A percentile compares a stretch with the other conserved stretches of the same genome.
These are phyloP conservation scores for Pararge aegeria DNA, from an alignment of 1,140 invertebrate species.

Conservation along the genomic window DNA sequence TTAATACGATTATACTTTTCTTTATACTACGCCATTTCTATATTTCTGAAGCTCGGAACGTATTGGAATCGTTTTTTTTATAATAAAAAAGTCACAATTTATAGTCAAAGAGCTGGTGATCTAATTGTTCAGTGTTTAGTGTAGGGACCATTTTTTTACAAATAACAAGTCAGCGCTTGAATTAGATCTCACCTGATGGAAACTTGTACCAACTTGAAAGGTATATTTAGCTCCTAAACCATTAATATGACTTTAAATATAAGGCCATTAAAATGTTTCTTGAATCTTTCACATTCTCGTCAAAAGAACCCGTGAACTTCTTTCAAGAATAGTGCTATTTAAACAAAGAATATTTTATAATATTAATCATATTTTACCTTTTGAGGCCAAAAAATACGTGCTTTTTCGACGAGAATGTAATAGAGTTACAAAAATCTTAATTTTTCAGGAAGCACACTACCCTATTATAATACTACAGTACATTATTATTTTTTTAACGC, in stretches of 20 bases:
- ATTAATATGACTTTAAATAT: not conserved
- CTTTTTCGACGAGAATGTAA: not conserved
- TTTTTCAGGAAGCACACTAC: not conserved
- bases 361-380: too few relatives aligned
- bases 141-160: not conserved
- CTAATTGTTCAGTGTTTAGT: not conserved
- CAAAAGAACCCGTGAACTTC: not conserved
- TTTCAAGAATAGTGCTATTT: too few relatives aligned
- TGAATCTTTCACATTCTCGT: not conserved
- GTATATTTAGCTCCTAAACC: not conserved
- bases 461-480: not conserved
- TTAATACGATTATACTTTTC: constrained; percentile 36
- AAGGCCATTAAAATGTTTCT: not conserved
- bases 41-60: constrained; percentile 47
- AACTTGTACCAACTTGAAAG: not conserved
- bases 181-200: too few relatives aligned
- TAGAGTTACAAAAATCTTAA: not conserved
- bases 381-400: not conserved
- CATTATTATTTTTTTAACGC: not conserved
- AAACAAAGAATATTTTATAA: too few relatives aligned
- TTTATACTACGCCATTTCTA: constrained; percentile 36
- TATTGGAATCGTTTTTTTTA: constrained; percentile 31
- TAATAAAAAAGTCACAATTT: not conserved
- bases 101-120: not conserved
- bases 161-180: too few relatives aligned